phyloP scores from a whole-genome alignment of 2,113 vertebrate genomes.

The Calcarius ornatus region DNA sequence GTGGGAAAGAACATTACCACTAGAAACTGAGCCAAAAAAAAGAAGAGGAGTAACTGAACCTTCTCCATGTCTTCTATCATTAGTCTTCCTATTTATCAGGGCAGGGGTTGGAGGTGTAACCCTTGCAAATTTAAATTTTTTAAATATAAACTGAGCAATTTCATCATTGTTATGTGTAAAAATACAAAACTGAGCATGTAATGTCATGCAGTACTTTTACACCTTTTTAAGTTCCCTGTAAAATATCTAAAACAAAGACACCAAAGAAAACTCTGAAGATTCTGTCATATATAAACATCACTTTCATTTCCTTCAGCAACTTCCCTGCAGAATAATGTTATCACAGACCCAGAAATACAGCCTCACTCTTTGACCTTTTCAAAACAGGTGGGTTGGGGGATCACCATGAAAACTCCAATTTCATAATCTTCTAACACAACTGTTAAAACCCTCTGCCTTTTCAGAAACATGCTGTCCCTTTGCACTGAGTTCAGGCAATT shows the following conservation, averaged over 20 bases:
- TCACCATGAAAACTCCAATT: constrained; percentile 3
- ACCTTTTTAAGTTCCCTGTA: neutral
- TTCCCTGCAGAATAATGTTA: constrained; percentile 26
- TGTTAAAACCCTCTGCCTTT: neutral
- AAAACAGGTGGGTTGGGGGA: constrained; percentile 1
- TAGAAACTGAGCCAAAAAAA: neutral
- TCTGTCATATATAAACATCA: neutral
- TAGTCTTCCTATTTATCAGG: neutral
- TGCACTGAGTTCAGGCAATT: neutral
- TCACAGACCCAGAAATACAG: constrained; percentile 4
- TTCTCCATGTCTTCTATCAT: neutral
- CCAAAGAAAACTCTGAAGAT: constrained; percentile 43
- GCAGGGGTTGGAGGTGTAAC: fast-evolving
- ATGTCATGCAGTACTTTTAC: neutral
- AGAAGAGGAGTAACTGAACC: neutral
- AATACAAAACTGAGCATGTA: neutral
- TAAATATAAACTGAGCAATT: neutral
- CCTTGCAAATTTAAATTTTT: neutral
- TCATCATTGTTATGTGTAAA: neutral
- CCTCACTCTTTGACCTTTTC: constrained; percentile 30
- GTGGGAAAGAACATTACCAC: neutral
- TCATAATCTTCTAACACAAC: constrained; percentile 5
- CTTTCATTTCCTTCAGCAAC: constrained; percentile 49
- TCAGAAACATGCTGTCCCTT: neutral
- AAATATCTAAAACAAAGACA: constrained; percentile 26